These are phyloP conservation scores for Tadarida brasiliensis DNA, from an alignment of 2,797 vertebrate genomes.

Conservation along the genomic window DNA sequence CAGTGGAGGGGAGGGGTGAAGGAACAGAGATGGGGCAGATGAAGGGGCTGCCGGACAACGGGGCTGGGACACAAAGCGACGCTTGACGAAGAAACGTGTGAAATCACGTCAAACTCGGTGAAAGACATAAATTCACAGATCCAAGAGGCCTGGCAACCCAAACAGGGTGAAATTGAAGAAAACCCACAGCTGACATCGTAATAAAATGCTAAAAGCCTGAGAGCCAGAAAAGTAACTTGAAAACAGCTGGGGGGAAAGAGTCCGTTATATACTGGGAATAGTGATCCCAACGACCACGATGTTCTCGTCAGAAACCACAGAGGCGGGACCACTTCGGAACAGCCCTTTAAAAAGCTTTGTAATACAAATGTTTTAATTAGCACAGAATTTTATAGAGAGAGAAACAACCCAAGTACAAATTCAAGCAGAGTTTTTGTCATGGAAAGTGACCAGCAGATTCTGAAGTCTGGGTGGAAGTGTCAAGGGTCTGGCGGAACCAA, in stretches of 20 bases:
- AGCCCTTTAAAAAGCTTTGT: background rate
- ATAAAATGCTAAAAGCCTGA: background rate
- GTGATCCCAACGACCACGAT: too few relatives aligned
- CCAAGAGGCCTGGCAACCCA: background rate
- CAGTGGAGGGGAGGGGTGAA: too few relatives aligned
- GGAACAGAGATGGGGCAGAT: background rate
- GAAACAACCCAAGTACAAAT: background rate
- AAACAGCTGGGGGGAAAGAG: background rate
- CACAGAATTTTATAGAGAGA: too few relatives aligned
- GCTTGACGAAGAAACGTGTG: fast-evolving
- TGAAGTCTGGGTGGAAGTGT: background rate
- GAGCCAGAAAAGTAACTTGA: background rate
- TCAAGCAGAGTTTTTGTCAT: background rate
- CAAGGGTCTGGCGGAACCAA: background rate
- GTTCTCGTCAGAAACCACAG: background rate
- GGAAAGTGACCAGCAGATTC: background rate
- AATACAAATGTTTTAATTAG: background rate
- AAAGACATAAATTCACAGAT: background rate
- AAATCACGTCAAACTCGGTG: background rate
- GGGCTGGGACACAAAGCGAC: too few relatives aligned
- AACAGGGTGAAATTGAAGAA: background rate
- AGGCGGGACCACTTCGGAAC: too few relatives aligned
- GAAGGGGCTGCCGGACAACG: fast-evolving
- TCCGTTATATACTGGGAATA: fast-evolving
- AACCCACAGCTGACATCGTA: too few relatives aligned